Base-by-base conservation (phyloP, 1,140 invertebrate species). In the Teleopsis dalmanni region DNA sequence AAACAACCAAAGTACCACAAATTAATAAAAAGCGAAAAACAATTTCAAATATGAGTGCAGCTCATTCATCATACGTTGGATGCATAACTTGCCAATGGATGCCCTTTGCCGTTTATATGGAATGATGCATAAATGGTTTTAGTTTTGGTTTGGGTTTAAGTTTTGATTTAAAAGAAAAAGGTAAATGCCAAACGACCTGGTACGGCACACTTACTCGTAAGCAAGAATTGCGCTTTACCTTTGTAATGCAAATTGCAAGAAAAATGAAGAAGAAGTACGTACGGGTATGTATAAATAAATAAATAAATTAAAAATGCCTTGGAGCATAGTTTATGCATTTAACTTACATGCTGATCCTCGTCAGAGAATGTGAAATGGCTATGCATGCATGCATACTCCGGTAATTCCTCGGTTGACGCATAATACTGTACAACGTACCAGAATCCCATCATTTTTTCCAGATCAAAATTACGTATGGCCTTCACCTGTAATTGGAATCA, bases 381-480 rank as follows among this genome's bases (percentile, higher is more conserved):
- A 52, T 80, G 71, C 88, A 91, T 91, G 57, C 88, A 91, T 58
- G 84, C 78, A 58, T 91, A 91, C 2, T 81, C 78, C 0, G 87
- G 72, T 7, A 83, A 82, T 71, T 90, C 87, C 71, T 91, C 87
- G 3, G 85, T 86, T 61, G 85, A 89, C 0, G 87, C 87, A 56
- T 89, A 91, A 70, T 90, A 91, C 60, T 90, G 84, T 3, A 89
- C 82, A 16, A 90, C 82, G 68, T 81, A 87, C 87, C 88, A 91
- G 33, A 76, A 74, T 14, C 87, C 87, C 48, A 88, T 71, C 71
- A 91, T 69, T 3, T 66, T 53, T 57, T 74, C 66, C 48, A 77
- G 48, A 59, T 77, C 70, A 38, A 78, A 77, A 62, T 76, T 77
- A 22, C 70, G 64, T 47, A 77, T 75, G 10, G 72, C 73, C 47